A percentile compares a stretch with the other conserved stretches of the same genome.
Evolutionary conservation across 2,888 invertebrate genomes (phyloP).

Genomic region (Hydroisotoma schaefferi): DNA sequence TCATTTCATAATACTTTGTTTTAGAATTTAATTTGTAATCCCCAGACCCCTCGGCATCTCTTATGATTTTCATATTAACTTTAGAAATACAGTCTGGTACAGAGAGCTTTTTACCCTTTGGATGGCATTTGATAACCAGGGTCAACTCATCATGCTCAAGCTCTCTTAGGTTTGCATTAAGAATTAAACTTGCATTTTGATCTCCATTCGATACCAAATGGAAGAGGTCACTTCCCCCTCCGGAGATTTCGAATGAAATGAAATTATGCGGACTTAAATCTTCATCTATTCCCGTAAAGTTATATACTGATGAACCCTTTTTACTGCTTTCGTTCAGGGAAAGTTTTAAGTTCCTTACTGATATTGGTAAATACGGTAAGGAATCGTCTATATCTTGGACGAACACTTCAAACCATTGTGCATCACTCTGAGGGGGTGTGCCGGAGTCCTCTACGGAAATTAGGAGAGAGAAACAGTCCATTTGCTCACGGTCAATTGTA

Average conservation of each 20-base stretch:
- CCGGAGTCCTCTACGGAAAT: slow-evolving; percentile 75
- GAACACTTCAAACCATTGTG: slow-evolving; percentile 43
- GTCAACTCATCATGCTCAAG: slow-evolving; percentile 45
- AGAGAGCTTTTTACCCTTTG: slow-evolving; percentile 38
- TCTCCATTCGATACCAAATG: slow-evolving; percentile 34
- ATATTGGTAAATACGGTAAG: slow-evolving; percentile 62
- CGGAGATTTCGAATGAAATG: slow-evolving; percentile 44
- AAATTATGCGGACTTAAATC: slow-evolving; percentile 56
- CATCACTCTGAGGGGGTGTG: slow-evolving; percentile 63
- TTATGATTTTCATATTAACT: slow-evolving; percentile 34
- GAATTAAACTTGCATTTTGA: slow-evolving; percentile 36
- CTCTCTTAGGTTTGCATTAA: slow-evolving; percentile 39
- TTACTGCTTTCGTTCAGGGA: slow-evolving; percentile 65
- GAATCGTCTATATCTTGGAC: slow-evolving; percentile 70
- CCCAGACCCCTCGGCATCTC: slow-evolving; percentile 33
- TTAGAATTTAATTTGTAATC: slow-evolving; percentile 30
- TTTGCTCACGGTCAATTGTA: slow-evolving; percentile 69
- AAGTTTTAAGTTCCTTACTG: slow-evolving; percentile 55
- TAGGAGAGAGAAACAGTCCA: slow-evolving; percentile 70
- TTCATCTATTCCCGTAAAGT: slow-evolving; percentile 67
- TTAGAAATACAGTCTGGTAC: slow-evolving; percentile 46
- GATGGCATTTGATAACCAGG: slow-evolving; percentile 44
- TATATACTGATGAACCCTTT: slow-evolving; percentile 64
- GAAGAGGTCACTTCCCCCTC: slow-evolving; percentile 44
- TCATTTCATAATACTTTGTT: slow-evolving; percentile 43